Conservation (phyloP, 2,797 vertebrate species). For the Ptychadena robeensis region DNA sequence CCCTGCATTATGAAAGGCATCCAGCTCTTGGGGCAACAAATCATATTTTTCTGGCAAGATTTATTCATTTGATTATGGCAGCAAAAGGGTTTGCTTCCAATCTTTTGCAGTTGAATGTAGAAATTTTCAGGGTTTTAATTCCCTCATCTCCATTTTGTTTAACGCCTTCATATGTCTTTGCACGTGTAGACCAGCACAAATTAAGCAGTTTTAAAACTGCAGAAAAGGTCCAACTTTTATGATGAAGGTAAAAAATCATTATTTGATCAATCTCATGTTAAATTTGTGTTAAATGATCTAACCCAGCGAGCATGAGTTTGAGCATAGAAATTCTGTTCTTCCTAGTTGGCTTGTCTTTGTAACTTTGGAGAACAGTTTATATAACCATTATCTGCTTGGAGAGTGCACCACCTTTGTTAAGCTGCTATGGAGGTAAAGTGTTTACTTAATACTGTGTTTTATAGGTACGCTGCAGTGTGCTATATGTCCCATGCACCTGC, state of each 20-base stretch:
- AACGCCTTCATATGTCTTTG: not conserved
- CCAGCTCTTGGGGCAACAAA: not conserved
- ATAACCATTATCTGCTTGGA: not conserved
- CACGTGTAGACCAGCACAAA: constrained; percentile 19
- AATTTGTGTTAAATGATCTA: not conserved
- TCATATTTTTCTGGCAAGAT: not conserved
- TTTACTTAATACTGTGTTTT: not conserved
- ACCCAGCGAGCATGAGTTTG: too few relatives aligned
- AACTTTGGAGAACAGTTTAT: not conserved
- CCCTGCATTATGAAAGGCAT: not conserved
- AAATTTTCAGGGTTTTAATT: not conserved
- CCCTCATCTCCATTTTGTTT: not conserved
- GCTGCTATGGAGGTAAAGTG: not conserved
- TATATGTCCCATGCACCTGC: not conserved
- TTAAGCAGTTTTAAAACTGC: not conserved
- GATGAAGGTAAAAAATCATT: not conserved
- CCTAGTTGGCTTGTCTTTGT: not conserved
- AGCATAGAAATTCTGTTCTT: not conserved
- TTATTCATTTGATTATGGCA: not conserved
- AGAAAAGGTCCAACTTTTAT: not conserved
- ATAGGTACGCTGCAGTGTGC: not conserved
- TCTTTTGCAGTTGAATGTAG: not conserved
- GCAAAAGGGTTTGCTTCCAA: not conserved
- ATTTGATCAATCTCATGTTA: not conserved
- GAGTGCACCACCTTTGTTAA: not conserved